phyloP scores from a whole-genome alignment of 2,888 invertebrate genomes.

The Balanococcus diminutus region DNA sequence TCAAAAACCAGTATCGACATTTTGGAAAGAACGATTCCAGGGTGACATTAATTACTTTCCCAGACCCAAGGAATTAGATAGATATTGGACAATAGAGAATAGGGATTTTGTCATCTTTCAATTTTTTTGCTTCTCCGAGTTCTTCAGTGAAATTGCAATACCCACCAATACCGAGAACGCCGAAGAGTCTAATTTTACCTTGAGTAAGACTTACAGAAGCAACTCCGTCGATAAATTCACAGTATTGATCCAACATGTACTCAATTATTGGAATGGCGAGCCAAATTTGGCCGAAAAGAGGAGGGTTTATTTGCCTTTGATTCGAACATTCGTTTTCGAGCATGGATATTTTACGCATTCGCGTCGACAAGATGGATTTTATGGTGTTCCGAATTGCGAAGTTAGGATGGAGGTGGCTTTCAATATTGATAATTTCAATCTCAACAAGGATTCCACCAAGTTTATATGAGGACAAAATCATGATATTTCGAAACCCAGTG shows the following conservation, averaged over 20 bases:
- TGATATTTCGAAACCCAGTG: too few species aligned
- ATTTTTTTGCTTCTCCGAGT: not conserved
- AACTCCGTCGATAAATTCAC: not conserved
- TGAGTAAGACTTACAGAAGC: not conserved
- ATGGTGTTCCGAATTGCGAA: not conserved
- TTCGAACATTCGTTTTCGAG: not conserved
- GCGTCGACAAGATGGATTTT: not conserved
- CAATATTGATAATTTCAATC: not conserved
- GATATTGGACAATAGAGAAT: not conserved
- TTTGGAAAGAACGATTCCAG: not conserved
- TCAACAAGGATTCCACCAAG: not conserved
- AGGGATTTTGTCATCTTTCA: not conserved
- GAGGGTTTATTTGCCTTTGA: not conserved
- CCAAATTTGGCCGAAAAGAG: not conserved
- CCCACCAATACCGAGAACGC: not conserved
- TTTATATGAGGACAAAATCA: too few species aligned
- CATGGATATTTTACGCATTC: not conserved
- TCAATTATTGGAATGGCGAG: not conserved
- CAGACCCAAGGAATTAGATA: not conserved
- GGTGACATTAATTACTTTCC: not conserved
- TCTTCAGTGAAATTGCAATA: not conserved
- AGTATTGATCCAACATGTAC: not conserved
- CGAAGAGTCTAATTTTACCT: not conserved
- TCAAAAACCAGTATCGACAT: not conserved
- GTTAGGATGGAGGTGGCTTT: not conserved